Percentiles rank a stretch among this genome's conserved stretches.
Evolutionary conservation across 2,888 invertebrate species (phyloP).

Genomic region (Lamellibrachia satsuma): DNA sequence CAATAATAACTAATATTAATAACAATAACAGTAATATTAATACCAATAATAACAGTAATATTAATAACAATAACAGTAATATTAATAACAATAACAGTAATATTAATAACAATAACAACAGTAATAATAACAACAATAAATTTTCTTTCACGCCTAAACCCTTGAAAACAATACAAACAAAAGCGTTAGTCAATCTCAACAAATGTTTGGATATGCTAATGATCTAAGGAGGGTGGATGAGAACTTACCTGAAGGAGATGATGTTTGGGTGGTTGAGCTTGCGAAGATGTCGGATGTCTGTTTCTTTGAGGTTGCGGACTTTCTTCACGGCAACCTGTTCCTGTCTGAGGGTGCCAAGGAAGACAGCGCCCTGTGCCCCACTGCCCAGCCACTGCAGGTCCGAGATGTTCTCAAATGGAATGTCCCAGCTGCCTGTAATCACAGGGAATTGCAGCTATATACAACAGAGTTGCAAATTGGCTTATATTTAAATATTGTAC

Average conservation of each 20-base stretch:
- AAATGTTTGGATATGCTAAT: too few relatives aligned
- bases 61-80: too few relatives aligned
- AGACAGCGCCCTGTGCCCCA: constrained; percentile 96
- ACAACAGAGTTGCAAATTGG: not conserved
- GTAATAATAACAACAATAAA: too few relatives aligned
- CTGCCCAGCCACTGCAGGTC: constrained; percentile 91
- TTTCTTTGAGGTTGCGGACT: constrained; percentile 89
- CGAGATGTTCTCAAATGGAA: constrained; percentile 88
- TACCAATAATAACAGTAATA: too few relatives aligned
- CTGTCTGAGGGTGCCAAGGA: constrained; percentile 79
- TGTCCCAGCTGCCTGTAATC: constrained; percentile 82
- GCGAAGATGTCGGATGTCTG: constrained; percentile 88
- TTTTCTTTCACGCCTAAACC: too few relatives aligned
- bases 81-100: too few relatives aligned
- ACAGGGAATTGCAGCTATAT: not conserved
- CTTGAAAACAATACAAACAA: too few relatives aligned
- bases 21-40: too few relatives aligned
- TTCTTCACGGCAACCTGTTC: constrained; percentile 96
- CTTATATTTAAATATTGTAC: not conserved
- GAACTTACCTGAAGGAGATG: constrained; percentile 77
- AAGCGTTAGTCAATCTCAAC: too few relatives aligned
- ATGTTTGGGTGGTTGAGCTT: constrained; percentile 96
- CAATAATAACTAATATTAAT: too few relatives aligned
- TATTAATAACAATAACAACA: too few relatives aligned
- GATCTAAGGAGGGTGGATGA: not conserved